A percentile compares a stretch with the other conserved stretches of the same genome.
These are phyloP conservation scores for Hyposoter dolosus DNA, from an alignment of 2,888 invertebrate species.

Conservation along the genomic window DNA sequence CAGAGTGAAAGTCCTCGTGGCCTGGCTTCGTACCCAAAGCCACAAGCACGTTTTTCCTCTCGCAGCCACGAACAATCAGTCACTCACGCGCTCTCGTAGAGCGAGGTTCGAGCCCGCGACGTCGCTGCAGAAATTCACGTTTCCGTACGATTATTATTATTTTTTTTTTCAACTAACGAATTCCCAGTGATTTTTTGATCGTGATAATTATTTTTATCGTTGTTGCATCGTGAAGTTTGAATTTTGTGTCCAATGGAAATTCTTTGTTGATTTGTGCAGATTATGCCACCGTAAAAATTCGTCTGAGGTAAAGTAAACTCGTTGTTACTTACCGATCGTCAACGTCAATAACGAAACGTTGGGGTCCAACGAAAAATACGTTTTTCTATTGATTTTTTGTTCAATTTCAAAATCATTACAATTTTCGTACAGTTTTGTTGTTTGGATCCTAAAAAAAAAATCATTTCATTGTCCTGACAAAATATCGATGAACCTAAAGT, in stretches of 20 bases:
- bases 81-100: constrained; percentile 59
- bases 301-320: not conserved
- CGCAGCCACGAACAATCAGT: constrained; percentile 54
- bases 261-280: not conserved
- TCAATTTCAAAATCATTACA: too few species aligned
- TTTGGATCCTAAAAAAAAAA: too few species aligned
- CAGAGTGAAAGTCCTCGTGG: constrained; percentile 70
- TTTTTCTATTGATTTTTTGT: too few species aligned
- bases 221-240: not conserved
- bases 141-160: not conserved
- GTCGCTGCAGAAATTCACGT: not conserved
- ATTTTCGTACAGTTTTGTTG: too few species aligned
- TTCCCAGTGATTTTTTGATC: not conserved
- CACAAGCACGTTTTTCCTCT: constrained; percentile 52
- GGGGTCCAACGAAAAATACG: too few species aligned
- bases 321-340: not conserved
- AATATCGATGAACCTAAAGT: too few species aligned
- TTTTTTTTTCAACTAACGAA: too few species aligned
- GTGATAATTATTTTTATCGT: not conserved
- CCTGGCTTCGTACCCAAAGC: not conserved
- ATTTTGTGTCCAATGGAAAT: not conserved
- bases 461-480: too few species aligned
- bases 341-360: not conserved
- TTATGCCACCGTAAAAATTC: constrained; percentile 6
- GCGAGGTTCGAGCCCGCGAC: constrained; percentile 26